Evolutionary conservation across 2,888 invertebrate species (phyloP), one percentile per base, ranked within the genome.

Genomic region (Allophyes oxyacanthae): DNA sequence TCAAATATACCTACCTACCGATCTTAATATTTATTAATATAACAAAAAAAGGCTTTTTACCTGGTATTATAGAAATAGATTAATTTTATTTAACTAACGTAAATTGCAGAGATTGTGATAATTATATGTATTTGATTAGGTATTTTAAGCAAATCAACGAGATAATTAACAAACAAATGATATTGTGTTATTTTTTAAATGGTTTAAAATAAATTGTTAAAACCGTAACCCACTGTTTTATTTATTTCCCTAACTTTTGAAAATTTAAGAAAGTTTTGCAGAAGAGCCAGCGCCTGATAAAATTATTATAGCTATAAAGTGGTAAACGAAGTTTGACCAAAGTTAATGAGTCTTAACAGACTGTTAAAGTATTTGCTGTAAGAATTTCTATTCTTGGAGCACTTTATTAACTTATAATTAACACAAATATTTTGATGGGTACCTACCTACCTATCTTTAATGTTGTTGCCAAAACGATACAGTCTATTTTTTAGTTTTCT

Each of bases 81-180:
- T 55, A 13, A 55, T 36, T 54, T 32, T 32, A 32, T 36, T 34
- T 55, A 57, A 28, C 37, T 56, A 44, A 34, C 40, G 30, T 63
- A 51, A 55, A 62, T 62, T 64, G 64, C 72, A 75, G 59, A 44
- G 36, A 75, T 48, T 73, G 76, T 75, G 76, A 73, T 73, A 72
- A 49, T 36, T 37, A 50, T 34, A 49, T 44, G 26, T 53, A 20
- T 4, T 4, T n/a, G n/a, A n/a, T 56, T 42, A 52, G 32, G 0
- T 54, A 51, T n/a, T 37, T 40, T 34, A 8, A 53, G 25, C 11
- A 38, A 28, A 41, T 48, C 9, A 40, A 48, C 34, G 33, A 64
- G 1, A 50, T 46, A 55, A 28, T 43, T 14, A 51, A 45, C 34
- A 33, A 68, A 37, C n/a, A 10, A 69, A 36, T 26, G 4, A 55